A percentile compares a stretch with the other conserved stretches of the same genome.
These are phyloP conservation scores for Euzetes globulus DNA, from an alignment of 2,888 invertebrate species.

Conservation along the genomic window DNA sequence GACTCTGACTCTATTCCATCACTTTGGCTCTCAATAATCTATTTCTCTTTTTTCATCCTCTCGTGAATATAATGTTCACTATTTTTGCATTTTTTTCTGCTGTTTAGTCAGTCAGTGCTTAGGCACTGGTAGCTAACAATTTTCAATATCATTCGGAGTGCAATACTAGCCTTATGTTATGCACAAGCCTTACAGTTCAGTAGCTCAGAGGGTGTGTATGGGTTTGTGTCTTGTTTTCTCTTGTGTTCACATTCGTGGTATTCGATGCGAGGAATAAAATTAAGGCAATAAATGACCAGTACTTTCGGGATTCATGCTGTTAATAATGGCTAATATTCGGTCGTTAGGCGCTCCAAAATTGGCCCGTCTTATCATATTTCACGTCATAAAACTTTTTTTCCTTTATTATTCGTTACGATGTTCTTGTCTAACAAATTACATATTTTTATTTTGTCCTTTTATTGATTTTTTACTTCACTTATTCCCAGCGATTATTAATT, in stretches of 20 bases:
- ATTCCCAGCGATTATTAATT: neutral
- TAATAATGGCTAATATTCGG: neutral
- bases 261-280: neutral
- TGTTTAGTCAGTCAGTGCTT: no score
- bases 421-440: neutral
- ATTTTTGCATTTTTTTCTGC: no score
- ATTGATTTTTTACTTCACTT: neutral
- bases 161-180: neutral
- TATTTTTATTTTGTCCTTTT: neutral
- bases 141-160: neutral
- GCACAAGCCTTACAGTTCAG: neutral
- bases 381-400: neutral
- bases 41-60: neutral
- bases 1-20: neutral
- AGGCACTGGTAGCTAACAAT: neutral
- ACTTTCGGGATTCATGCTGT: slow-evolving; percentile 3
- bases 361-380: neutral
- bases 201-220: neutral
- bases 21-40: neutral
- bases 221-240: no score
- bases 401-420: neutral
- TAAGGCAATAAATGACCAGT: slow-evolving; percentile 17
- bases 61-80: neutral
- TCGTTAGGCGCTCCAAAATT: slow-evolving; percentile 1
- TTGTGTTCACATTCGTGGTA: neutral